Evolutionary conservation across 2,888 invertebrate species (phyloP).

Genomic region (Platycheirus albimanus): DNA sequence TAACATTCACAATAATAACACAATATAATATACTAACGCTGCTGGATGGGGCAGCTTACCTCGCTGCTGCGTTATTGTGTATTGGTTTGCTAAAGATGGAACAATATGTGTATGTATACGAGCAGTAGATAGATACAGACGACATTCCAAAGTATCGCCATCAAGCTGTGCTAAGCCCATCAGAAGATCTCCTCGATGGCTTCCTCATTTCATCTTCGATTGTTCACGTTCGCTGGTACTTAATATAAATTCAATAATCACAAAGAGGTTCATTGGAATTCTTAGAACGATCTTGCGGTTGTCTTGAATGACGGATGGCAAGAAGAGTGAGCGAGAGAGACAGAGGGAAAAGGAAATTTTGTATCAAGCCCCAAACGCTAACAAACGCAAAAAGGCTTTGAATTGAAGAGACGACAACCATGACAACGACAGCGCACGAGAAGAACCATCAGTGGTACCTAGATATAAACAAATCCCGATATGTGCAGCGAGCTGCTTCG

Average conservation of each 20-base stretch:
- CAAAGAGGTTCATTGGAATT: constrained; percentile 71
- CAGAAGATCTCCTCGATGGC: constrained; percentile 74
- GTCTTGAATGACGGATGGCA: constrained; percentile 72
- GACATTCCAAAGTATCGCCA: constrained; percentile 71
- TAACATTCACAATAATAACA: constrained; percentile 69
- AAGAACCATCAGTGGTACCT: constrained; percentile 50
- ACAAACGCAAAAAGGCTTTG: constrained; percentile 46
- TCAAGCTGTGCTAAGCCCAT: constrained; percentile 63
- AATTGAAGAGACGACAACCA: constrained; percentile 26
- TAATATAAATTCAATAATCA: constrained; percentile 74
- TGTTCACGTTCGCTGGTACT: constrained; percentile 73
- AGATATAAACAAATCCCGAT: constrained; percentile 65
- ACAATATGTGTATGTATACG: constrained; percentile 63
- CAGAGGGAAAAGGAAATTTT: constrained; percentile 69
- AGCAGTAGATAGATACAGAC: constrained; percentile 58
- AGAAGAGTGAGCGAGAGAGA: constrained; percentile 65
- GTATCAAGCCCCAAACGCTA: constrained; percentile 32
- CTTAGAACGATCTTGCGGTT: constrained; percentile 74
- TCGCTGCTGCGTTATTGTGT: not conserved
- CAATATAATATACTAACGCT: constrained; percentile 28
- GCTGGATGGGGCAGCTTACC: constrained; percentile 56
- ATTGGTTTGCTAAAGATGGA: constrained; percentile 69
- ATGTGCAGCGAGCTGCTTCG: constrained; percentile 64
- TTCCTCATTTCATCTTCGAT: constrained; percentile 74
- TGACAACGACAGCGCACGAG: constrained; percentile 47